Conservation (phyloP, 2,113 vertebrate species). For the Syrmaticus mikado region DNA sequence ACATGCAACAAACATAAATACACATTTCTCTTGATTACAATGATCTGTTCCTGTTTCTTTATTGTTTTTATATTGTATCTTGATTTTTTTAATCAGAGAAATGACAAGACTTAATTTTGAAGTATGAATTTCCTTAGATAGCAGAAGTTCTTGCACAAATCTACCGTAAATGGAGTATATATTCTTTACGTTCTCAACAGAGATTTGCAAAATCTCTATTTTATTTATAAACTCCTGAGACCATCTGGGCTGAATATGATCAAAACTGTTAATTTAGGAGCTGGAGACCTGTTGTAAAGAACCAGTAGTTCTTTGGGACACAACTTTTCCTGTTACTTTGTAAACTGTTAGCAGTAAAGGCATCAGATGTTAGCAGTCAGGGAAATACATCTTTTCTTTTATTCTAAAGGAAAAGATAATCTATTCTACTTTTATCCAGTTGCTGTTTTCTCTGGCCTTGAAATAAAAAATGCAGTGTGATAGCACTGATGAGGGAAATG, state of each 20-base stretch:
- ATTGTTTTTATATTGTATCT: background rate
- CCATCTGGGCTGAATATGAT: background rate
- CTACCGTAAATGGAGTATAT: background rate
- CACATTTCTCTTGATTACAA: background rate
- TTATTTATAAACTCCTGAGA: background rate
- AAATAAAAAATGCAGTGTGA: background rate
- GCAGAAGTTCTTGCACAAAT: background rate
- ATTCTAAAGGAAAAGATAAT: too few species aligned
- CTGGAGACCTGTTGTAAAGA: background rate
- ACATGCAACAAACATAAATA: background rate
- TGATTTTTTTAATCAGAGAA: background rate
- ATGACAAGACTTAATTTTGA: background rate
- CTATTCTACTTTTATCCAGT: background rate
- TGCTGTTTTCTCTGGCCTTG: background rate
- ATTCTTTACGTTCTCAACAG: background rate
- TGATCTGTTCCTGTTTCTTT: background rate
- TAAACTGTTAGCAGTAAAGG: background rate
- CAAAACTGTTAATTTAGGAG: background rate
- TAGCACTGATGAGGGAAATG: background rate
- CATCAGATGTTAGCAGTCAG: background rate
- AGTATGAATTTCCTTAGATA: background rate
- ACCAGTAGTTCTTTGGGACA: too few species aligned
- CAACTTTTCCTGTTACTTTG: background rate
- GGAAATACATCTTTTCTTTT: background rate
- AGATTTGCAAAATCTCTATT: background rate